Conservation (phyloP, 2,113 vertebrate species). For the Oryzias curvinotus region DNA sequence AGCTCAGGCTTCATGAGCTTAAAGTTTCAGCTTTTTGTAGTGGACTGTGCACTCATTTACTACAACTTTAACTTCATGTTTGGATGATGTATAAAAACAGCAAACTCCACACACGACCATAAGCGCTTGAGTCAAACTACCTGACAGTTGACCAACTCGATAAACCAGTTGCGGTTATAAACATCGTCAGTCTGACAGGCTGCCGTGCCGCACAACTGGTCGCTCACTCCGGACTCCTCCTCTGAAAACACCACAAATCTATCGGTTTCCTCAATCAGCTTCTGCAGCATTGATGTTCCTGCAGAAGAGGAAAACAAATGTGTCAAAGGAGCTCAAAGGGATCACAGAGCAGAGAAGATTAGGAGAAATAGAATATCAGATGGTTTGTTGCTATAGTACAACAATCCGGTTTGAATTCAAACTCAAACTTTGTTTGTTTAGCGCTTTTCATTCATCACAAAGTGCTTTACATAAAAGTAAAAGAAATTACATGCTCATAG, state of each 20-base stretch:
- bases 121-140: slow-evolving; percentile 59
- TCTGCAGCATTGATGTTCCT: slow-evolving; percentile 98
- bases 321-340: background rate
- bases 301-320: background rate
- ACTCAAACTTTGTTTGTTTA: too few relatives aligned
- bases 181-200: slow-evolving; percentile 94
- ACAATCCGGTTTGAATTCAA: too few relatives aligned
- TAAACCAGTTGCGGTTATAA: slow-evolving; percentile 96
- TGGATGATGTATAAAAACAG: too few relatives aligned
- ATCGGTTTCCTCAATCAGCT: slow-evolving; percentile 96
- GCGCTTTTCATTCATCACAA: too few relatives aligned
- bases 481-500: too few relatives aligned
- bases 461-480: too few relatives aligned
- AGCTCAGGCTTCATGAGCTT: too few relatives aligned
- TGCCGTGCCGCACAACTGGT: slow-evolving; percentile 92
- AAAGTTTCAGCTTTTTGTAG: too few relatives aligned
- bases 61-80: too few relatives aligned
- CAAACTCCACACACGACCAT: background rate
- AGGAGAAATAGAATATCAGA: background rate
- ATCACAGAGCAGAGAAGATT: background rate
- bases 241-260: slow-evolving; percentile 98
- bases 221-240: slow-evolving; percentile 93
- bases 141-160: slow-evolving; percentile 98
- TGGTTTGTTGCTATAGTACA: too few relatives aligned
- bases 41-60: too few relatives aligned